These are phyloP conservation scores for Dendronephthya gigantea DNA, from an alignment of 64 coral and sea anemone species.

Conservation along the genomic window DNA sequence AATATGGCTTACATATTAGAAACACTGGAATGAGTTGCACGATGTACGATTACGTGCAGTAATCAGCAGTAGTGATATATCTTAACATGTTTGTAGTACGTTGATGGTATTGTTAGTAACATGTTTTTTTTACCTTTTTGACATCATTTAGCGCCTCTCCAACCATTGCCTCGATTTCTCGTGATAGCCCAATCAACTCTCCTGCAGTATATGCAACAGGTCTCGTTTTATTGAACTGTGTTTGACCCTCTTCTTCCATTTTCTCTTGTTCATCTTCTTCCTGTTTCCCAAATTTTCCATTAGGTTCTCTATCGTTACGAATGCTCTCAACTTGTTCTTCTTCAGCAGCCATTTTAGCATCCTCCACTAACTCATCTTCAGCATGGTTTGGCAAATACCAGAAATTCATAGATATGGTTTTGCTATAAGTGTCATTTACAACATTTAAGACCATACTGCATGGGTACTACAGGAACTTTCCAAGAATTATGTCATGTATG, in stretches of 20 bases:
- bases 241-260: not conserved
- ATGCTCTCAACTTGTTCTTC: not conserved
- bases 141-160: not conserved
- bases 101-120: not conserved
- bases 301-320: not conserved
- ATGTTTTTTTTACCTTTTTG: not conserved
- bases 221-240: not conserved
- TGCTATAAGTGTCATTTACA: not conserved
- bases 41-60: not conserved
- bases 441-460: not conserved
- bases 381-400: not conserved
- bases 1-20: no score
- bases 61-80: no score
- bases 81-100: not conserved
- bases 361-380: not conserved
- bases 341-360: no score
- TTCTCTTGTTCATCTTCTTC: not conserved
- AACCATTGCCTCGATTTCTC: not conserved
- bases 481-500: no score
- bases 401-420: not conserved
- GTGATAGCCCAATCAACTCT: constrained; percentile 17
- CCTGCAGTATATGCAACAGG: not conserved
- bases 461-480: no score
- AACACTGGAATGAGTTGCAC: no score
- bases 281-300: not conserved